phyloP scores from a whole-genome alignment of 1,140 invertebrate species.

The Chrysopa pallens region DNA sequence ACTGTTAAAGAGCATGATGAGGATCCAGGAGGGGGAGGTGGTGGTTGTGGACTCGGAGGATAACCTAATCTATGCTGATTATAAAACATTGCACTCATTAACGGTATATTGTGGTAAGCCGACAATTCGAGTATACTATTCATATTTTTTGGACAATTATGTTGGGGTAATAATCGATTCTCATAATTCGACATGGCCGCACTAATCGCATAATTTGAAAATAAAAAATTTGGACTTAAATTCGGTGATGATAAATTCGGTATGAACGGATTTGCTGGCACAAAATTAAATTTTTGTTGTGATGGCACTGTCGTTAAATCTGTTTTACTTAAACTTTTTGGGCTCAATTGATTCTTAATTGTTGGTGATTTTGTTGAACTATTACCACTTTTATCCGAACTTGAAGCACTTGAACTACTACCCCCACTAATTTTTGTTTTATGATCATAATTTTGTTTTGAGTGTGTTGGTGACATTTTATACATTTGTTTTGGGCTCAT shows the following conservation, averaged over 20 bases:
- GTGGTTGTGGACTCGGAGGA: not conserved
- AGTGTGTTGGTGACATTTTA: not conserved
- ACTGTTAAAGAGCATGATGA: too few relatives aligned
- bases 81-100: not conserved
- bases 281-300: conserved; percentile 15
- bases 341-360: not conserved
- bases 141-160: not conserved
- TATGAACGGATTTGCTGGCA: conserved; percentile 31
- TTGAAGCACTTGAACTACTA: not conserved
- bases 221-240: conserved; percentile 29
- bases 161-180: not conserved
- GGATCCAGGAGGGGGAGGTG: too few relatives aligned
- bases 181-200: not conserved
- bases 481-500: not conserved
- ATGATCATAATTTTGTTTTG: too few relatives aligned
- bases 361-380: not conserved
- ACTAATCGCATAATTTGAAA: conserved; percentile 9
- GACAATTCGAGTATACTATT: not conserved
- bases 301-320: not conserved
- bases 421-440: not conserved
- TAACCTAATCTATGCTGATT: not conserved
- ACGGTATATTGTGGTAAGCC: not conserved
- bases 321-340: not conserved
- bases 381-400: not conserved
- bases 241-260: conserved; percentile 27